Base-by-base conservation (phyloP, 2,888 invertebrate species). In the Pediacus dermestoides region DNA sequence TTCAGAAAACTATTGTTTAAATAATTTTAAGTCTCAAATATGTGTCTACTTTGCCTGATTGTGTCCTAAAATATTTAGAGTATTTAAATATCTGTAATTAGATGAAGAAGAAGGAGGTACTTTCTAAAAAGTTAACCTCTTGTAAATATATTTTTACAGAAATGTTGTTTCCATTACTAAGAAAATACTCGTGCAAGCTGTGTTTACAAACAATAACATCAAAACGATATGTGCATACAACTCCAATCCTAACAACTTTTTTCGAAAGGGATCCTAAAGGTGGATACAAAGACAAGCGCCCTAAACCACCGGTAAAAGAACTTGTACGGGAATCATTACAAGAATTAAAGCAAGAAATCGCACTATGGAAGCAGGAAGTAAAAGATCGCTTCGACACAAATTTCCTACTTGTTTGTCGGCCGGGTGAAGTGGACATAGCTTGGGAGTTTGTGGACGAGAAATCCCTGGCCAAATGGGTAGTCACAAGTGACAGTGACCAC, bases 401-500 rank as follows among this genome's bases (percentile, higher is more conserved):
- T 69, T 82, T 81, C 0, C 56, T 78, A 7, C 44, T 81, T 3
- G 42, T 68, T 1, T 70, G 61, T 43, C 58, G 74, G 28, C 68
- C 78, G 55, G 80, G 80, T 72, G 88, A 89, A 70, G 80, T 79
- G 3, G 86, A 89, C 56, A 67, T 85, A 16, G 59, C 80, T 1
- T 90, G 85, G 79, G 77, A 78, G 55, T 91, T 93, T 65, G 63
- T 71, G 40, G 71, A 76, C 22, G 72, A 75, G 1, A 68, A 76
- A 12, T 75, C 76, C 1, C 55, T 91, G 2, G 74, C 85, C 1
- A 71, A 81, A 25, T 92, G 88, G 79, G 68, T 82, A 9, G 76
- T 82, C 0, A 85, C 88, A 0, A 70, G 77, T 35, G 95, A 95
- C 63, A 81, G 77, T 42, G 91, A 93, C 67, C 83, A 88, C 58